phyloP scores from a whole-genome alignment of 2,888 invertebrate genomes.

The Cephus pygmeus region DNA sequence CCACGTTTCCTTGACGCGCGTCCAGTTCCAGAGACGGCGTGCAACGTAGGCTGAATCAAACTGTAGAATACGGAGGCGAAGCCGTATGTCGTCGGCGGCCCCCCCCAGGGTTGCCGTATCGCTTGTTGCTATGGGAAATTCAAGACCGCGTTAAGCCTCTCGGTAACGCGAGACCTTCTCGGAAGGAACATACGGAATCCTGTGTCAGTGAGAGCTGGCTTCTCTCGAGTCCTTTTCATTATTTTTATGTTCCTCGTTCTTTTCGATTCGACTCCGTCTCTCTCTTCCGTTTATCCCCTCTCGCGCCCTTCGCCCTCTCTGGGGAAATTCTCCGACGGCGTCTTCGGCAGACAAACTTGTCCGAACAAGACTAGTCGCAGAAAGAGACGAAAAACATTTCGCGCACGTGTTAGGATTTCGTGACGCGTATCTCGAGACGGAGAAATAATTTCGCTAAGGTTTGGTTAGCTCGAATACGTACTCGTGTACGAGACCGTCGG shows the following conservation, averaged over 20 bases:
- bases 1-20: background rate
- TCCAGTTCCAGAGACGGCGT: background rate
- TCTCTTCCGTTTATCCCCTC: background rate
- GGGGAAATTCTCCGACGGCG: background rate
- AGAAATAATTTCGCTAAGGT: background rate
- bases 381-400: conserved; percentile 11
- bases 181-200: background rate
- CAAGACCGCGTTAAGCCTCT: conserved; percentile 12
- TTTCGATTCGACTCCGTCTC: background rate
- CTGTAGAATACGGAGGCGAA: conserved; percentile 3
- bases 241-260: background rate
- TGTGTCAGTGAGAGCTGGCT: background rate
- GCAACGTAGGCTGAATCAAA: background rate
- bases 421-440: background rate
- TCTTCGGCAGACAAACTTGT: background rate
- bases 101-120: background rate
- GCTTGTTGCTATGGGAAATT: conserved; percentile 37
- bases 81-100: background rate
- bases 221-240: background rate
- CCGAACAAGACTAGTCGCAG: background rate
- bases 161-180: conserved; percentile 34
- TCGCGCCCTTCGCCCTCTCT: conserved; percentile 10
- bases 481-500: background rate
- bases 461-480: background rate
- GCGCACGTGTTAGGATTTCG: background rate